phyloP scores from a whole-genome alignment of 2,113 vertebrate species.

The Alexandromys fortis region DNA sequence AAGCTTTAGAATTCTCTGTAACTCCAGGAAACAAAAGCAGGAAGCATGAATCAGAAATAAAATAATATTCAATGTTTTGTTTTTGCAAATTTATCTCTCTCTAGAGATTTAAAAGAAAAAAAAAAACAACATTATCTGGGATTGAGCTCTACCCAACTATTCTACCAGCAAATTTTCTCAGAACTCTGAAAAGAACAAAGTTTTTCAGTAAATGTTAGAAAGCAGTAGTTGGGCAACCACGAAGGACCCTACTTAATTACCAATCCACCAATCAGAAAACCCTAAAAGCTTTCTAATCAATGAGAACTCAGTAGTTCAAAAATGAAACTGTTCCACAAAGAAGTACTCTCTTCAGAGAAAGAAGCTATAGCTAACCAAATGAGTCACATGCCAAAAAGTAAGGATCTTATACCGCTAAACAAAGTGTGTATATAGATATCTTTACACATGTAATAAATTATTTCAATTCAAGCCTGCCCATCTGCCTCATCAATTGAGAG shows the following conservation, averaged over 20 bases:
- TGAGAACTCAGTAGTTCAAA: neutral
- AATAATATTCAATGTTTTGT: slow-evolving; percentile 1
- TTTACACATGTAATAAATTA: slow-evolving; percentile 11
- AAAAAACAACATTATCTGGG: neutral
- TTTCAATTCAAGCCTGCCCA: neutral
- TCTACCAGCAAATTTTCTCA: neutral
- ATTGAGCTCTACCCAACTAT: neutral
- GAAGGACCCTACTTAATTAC: neutral
- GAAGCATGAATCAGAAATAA: slow-evolving; percentile 3
- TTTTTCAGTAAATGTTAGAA: neutral
- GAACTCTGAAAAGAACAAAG: slow-evolving; percentile 26
- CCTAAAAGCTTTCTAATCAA: neutral
- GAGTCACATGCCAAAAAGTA: slow-evolving; percentile 21
- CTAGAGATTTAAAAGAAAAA: slow-evolving; percentile 6
- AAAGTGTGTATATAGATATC: neutral
- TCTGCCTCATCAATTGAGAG: slow-evolving; percentile 48
- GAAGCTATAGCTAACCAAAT: neutral
- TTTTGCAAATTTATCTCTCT: neutral
- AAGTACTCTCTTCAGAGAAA: neutral
- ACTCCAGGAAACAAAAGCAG: neutral
- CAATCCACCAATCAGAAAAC: neutral
- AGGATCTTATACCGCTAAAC: neutral
- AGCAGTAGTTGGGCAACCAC: neutral
- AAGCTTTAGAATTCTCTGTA: neutral
- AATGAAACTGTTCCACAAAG: neutral